Evolutionary conservation across 53 echinoderm and acorn worm genomes (phyloP).

Genomic region (Temnopleurus reevesii): DNA sequence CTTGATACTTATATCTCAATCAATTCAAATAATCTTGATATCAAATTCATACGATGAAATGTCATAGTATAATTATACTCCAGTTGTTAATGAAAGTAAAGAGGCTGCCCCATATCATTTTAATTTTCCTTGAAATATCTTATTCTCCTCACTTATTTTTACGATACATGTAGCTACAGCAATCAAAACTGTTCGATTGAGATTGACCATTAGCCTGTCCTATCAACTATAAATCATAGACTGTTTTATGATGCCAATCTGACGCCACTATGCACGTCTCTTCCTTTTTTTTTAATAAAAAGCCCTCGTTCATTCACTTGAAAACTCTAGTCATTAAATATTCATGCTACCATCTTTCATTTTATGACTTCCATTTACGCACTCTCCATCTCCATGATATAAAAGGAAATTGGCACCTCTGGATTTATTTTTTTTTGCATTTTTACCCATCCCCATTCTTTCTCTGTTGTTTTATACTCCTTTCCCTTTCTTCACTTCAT

Average conservation of each 20-base stretch:
- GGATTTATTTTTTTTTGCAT: neutral
- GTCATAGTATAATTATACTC: too few relatives aligned
- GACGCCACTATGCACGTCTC: neutral
- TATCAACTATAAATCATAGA: neutral
- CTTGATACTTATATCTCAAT: too few relatives aligned
- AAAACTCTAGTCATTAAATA: neutral
- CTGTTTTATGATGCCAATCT: neutral
- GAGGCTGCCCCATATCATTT: too few relatives aligned
- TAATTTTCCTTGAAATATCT: too few relatives aligned
- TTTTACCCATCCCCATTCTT: neutral
- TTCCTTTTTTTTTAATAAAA: neutral
- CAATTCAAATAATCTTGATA: too few relatives aligned
- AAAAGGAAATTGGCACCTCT: too few relatives aligned
- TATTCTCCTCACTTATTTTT: too few relatives aligned
- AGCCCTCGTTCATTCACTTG: neutral
- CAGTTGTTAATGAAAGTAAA: too few relatives aligned
- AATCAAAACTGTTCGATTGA: too few relatives aligned
- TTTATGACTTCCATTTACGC: neutral
- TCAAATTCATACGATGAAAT: too few relatives aligned
- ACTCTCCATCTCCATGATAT: neutral
- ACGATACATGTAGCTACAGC: too few relatives aligned
- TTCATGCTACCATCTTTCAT: conserved; percentile 6
- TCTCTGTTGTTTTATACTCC: neutral
- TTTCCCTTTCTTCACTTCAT: neutral
- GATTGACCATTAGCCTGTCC: too few relatives aligned